A percentile compares a stretch with the other conserved stretches of the same genome.
Conservation (phyloP, 2,888 invertebrate genomes). For the Baronia brevicornis region DNA sequence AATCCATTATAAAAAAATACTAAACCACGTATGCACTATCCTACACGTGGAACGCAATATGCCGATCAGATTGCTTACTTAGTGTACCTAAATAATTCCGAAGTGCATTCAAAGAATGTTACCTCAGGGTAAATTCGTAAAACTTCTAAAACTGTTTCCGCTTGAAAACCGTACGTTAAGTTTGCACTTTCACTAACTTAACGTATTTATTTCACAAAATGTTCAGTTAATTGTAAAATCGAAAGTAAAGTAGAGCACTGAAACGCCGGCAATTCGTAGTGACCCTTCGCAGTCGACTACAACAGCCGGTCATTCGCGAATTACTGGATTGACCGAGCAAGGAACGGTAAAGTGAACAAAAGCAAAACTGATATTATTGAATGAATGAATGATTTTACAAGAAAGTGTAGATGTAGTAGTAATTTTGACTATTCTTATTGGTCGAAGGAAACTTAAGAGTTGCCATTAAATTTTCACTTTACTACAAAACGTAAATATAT, state of each 20-base stretch:
- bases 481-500: no score
- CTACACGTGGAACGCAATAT: slow-evolving; percentile 41
- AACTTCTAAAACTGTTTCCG: slow-evolving; percentile 41
- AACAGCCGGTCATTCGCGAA: slow-evolving; percentile 50
- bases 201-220: slow-evolving; percentile 10
- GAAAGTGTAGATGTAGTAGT: background rate
- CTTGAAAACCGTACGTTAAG: slow-evolving; percentile 37
- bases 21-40: slow-evolving; percentile 4
- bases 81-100: slow-evolving; percentile 30
- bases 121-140: slow-evolving; percentile 57
- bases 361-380: slow-evolving; percentile 4
- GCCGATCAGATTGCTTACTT: slow-evolving; percentile 24
- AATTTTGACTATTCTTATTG: slow-evolving; percentile 6
- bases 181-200: slow-evolving; percentile 49
- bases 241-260: slow-evolving; percentile 40
- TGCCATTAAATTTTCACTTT: background rate
- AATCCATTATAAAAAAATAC: no score
- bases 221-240: slow-evolving; percentile 31
- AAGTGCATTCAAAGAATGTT: slow-evolving; percentile 33
- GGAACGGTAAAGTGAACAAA: slow-evolving; percentile 5
- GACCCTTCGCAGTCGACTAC: slow-evolving; percentile 57
- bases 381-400: background rate
- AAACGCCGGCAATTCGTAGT: slow-evolving; percentile 57
- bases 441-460: background rate
- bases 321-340: slow-evolving; percentile 38